These are phyloP conservation scores for Lytechinus pictus DNA, from an alignment of 35 echinoderm and acorn worm species.

Conservation along the genomic window DNA sequence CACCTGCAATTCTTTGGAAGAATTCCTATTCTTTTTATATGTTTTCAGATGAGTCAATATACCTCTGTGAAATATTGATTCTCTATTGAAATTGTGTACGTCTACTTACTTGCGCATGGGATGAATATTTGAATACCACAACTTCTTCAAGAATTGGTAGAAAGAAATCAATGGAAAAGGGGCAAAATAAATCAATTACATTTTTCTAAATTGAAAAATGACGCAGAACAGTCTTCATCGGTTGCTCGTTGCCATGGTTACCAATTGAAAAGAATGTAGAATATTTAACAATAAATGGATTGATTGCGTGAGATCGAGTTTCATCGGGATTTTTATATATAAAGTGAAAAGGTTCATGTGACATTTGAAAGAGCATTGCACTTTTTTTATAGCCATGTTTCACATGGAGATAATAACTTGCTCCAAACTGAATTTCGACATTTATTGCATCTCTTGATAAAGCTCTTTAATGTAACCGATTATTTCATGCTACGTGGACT, in stretches of 20 bases:
- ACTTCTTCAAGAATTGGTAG: neutral
- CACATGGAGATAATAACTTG: neutral
- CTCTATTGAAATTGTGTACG: neutral
- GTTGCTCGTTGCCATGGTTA: neutral
- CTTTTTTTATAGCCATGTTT: neutral
- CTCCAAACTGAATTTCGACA: neutral
- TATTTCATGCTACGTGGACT: neutral
- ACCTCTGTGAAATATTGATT: neutral
- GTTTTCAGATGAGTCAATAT: neutral
- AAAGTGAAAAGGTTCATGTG: neutral
- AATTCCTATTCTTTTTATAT: neutral
- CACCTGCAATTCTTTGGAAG: neutral
- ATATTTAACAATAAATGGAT: constrained; percentile 1
- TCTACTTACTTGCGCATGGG: neutral
- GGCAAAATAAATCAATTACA: neutral
- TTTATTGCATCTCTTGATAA: neutral
- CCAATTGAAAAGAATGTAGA: neutral
- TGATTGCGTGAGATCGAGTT: neutral
- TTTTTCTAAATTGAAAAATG: neutral
- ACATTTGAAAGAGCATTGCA: constrained; percentile 9
- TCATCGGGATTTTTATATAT: neutral
- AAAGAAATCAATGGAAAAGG: neutral
- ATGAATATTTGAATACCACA: neutral
- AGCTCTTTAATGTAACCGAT: neutral
- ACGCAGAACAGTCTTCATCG: neutral